These are phyloP conservation scores for Grapholita molesta DNA, from an alignment of 1,140 invertebrate genomes.

Conservation along the genomic window DNA sequence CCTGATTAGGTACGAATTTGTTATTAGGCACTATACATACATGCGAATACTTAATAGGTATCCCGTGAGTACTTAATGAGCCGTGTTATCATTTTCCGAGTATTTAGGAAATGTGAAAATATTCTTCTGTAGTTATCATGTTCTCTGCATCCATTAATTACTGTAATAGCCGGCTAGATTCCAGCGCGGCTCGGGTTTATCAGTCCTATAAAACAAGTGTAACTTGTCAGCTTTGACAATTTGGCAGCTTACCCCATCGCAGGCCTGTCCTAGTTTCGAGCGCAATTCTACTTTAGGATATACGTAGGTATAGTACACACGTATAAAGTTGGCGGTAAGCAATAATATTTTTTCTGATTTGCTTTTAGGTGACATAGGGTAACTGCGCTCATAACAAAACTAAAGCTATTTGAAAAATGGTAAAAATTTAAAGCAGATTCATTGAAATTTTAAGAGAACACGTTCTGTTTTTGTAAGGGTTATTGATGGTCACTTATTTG, in stretches of 20 bases:
- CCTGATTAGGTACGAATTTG: too few species aligned
- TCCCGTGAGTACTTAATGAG: too few species aligned
- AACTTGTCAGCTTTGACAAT: conserved; percentile 15
- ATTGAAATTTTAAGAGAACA: too few species aligned
- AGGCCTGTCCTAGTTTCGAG: conserved; percentile 5
- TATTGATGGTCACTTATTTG: too few species aligned
- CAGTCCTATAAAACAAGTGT: conserved; percentile 11
- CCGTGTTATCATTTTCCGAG: neutral
- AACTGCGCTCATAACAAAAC: neutral
- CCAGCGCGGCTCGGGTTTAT: neutral
- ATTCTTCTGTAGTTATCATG: neutral
- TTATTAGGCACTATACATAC: too few species aligned
- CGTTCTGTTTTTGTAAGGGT: too few species aligned
- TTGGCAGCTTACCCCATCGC: conserved; percentile 7
- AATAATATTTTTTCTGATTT: neutral
- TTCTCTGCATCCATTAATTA: neutral
- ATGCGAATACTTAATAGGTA: too few species aligned
- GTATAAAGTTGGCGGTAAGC: neutral
- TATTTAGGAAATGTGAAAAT: neutral
- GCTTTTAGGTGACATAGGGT: neutral
- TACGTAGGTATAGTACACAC: neutral
- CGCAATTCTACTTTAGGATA: neutral
- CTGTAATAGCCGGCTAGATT: conserved; percentile 6
- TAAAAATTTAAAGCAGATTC: too few species aligned
- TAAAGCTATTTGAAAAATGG: too few species aligned